Evolutionary conservation across 2,113 vertebrate species (phyloP).

Genomic region (Tautogolabrus adspersus): DNA sequence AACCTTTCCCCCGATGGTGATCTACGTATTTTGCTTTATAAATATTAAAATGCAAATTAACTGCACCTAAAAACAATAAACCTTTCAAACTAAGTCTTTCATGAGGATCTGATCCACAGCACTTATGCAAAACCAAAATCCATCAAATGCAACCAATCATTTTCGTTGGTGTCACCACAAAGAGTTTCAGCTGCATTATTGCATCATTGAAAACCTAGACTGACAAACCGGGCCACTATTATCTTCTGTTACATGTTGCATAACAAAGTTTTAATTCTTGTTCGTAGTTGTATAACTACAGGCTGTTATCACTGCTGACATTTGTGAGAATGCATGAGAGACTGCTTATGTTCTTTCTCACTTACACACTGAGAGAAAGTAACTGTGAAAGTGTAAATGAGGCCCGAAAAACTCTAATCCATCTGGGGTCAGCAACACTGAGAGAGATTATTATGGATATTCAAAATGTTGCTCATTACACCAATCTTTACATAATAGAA

Average conservation of each 20-base stretch:
- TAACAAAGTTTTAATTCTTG: neutral
- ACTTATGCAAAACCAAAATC: too few species aligned
- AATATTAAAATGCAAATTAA: too few species aligned
- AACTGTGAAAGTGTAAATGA: conserved; percentile 23
- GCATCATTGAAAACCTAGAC: too few species aligned
- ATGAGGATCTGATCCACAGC: too few species aligned
- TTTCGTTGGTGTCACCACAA: too few species aligned
- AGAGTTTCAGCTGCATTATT: too few species aligned
- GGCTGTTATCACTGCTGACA: conserved; percentile 1
- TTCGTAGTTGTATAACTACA: neutral
- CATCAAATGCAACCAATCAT: too few species aligned
- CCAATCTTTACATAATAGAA: neutral
- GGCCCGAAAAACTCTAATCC: conserved; percentile 6
- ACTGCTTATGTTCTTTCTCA: conserved; percentile 42
- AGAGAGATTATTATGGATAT: neutral
- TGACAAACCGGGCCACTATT: too few species aligned
- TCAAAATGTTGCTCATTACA: neutral
- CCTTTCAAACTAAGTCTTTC: too few species aligned
- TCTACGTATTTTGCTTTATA: too few species aligned
- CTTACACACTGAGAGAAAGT: conserved; percentile 29
- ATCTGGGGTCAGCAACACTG: conserved; percentile 9
- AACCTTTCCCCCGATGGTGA: too few species aligned
- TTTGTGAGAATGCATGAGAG: conserved; percentile 32
- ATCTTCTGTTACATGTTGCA: neutral
- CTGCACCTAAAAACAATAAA: too few species aligned